Conservation (phyloP, 2,113 vertebrate genomes). For the Phalacrocorax aristotelis region DNA sequence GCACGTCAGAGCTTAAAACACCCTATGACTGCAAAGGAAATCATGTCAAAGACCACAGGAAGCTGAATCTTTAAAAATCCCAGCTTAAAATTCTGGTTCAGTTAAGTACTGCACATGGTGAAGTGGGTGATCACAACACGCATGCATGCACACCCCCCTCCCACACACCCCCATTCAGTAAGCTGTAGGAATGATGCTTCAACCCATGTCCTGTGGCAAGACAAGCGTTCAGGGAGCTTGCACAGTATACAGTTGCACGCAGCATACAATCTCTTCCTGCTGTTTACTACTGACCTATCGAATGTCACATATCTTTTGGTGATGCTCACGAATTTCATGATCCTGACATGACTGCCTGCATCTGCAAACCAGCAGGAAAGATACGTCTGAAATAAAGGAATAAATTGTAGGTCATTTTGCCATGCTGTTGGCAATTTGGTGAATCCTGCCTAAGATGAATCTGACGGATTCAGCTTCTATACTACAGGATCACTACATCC, state of each 20-base stretch:
- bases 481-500: background rate
- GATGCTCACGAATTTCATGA: background rate
- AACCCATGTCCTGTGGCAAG: background rate
- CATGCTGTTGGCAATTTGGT: background rate
- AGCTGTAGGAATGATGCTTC: background rate
- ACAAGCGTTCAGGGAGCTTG: background rate
- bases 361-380: background rate
- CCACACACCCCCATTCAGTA: background rate
- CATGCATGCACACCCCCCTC: background rate
- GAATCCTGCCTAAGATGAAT: background rate
- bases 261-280: background rate
- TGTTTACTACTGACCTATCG: background rate
- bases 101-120: background rate
- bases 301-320: background rate
- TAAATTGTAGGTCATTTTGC: background rate
- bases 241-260: background rate
- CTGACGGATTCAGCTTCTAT: background rate
- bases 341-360: background rate
- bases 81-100: background rate
- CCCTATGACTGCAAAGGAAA: background rate
- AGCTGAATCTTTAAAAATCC: background rate
- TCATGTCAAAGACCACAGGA: background rate
- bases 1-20: background rate
- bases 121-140: background rate
- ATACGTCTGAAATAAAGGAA: background rate